These are phyloP conservation scores for Vireo altiloquus DNA, from an alignment of 2,113 vertebrate species.

Conservation along the genomic window DNA sequence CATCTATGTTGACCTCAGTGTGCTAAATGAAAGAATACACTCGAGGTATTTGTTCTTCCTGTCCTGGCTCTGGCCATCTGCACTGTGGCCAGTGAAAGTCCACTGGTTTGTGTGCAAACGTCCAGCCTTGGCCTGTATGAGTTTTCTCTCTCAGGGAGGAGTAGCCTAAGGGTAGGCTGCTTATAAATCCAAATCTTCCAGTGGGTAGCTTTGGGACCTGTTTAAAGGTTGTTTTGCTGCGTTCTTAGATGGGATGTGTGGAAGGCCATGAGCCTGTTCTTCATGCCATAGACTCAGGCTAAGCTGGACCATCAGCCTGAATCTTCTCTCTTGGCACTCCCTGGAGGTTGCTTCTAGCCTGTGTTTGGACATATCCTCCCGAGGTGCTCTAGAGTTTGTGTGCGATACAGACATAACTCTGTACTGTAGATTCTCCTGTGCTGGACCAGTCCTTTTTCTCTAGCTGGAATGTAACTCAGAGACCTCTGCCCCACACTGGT, in stretches of 20 bases:
- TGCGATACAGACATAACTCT: not conserved
- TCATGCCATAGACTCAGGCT: not conserved
- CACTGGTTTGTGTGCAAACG: not conserved
- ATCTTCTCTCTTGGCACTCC: not conserved
- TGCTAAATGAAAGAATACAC: not conserved
- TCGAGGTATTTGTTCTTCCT: not conserved
- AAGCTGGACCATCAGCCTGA: not conserved
- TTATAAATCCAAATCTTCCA: not conserved
- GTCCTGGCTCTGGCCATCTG: not conserved
- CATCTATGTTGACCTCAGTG: not conserved
- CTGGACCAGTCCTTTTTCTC: not conserved
- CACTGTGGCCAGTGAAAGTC: not conserved
- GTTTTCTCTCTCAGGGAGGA: not conserved
- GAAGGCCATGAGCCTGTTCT: not conserved
- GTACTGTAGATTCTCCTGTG: not conserved
- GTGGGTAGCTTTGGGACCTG: not conserved
- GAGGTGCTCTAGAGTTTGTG: not conserved
- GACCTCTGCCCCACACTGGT: not conserved
- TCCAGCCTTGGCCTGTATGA: not conserved
- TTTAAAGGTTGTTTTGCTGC: not conserved
- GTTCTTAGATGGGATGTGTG: not conserved
- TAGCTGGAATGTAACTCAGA: not conserved
- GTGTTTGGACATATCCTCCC: not conserved
- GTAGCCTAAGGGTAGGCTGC: not conserved
- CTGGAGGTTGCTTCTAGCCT: not conserved